Evolutionary conservation across 2,797 vertebrate species (phyloP), one percentile per base, ranked within the genome.

Genomic region (Sebastiscus tertius): DNA sequence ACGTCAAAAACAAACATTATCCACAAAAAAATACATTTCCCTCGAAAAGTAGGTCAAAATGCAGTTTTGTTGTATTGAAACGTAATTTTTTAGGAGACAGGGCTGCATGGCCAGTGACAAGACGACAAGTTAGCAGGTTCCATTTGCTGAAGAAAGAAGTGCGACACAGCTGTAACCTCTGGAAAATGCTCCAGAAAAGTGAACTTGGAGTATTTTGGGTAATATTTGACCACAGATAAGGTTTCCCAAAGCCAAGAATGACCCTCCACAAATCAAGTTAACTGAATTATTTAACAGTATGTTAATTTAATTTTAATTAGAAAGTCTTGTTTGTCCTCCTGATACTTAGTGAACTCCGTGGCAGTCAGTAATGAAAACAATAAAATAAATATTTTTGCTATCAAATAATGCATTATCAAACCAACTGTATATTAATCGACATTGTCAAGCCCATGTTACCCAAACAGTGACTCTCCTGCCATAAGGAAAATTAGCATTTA

Each of bases 401-500:
- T 83, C 68, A 87, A 68, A 79, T 82, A 80, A 60, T 80, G 39
- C 46, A 83, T 79, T 55, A 79, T 89, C 72, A 89, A 87, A 76
- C 59, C 70, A 70, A 79, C 52, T 27, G 74, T 69, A 46, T 63
- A 74, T 85, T 88, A 84, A 82, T 86, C 71, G 80, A 74, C 72
- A 82, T 67, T 81, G 75, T 88, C 71, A 82, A 81, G 78, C 64
- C 78, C 22, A 34, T 54, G 81, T 88, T 86, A n/a, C 70, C 79
- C 81, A 85, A 87, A 85, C 80, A 78, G 58, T 64, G 84, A 85
- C 34, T 88, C 60, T 75, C 67, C 36, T 77, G 75, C 81, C 72
- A 72, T 78, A 75, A 76, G 65, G 55, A 85, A 84, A 90, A 90
- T 92, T 90, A 82, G 90, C 90, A 92, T 91, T 91, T 91, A 90